Evolutionary conservation across 2,797 vertebrate genomes (phyloP).

Genomic region (Erithacus rubecula): DNA sequence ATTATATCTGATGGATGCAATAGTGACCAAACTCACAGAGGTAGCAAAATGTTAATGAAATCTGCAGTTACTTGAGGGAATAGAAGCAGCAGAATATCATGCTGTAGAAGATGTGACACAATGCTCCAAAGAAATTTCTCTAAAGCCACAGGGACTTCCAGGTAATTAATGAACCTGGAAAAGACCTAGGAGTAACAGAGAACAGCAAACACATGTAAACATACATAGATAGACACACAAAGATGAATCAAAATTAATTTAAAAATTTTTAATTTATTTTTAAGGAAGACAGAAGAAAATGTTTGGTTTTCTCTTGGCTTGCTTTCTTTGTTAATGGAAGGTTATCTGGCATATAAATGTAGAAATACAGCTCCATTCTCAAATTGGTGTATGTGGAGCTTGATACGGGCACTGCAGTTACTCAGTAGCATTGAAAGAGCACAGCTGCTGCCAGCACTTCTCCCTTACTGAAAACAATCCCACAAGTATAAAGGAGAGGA

Average conservation of each 20-base stretch:
- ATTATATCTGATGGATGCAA: neutral
- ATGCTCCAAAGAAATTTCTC: neutral
- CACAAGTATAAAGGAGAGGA: neutral
- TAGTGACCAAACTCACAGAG: neutral
- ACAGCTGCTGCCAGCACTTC: neutral
- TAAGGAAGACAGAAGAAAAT: neutral
- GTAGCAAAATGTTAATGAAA: neutral
- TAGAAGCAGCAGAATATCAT: neutral
- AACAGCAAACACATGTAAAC: neutral
- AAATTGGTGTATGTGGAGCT: neutral
- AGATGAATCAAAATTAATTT: neutral
- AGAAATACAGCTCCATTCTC: neutral
- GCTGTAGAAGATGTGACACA: neutral
- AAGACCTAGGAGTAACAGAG: neutral
- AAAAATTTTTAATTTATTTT: neutral
- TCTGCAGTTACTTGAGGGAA: neutral
- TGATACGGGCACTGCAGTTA: neutral
- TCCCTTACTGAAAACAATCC: neutral
- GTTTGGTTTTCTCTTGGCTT: neutral
- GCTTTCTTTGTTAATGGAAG: neutral
- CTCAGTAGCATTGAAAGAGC: neutral
- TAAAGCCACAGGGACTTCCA: neutral
- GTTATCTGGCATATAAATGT: neutral
- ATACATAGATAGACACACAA: rapidly evolving
- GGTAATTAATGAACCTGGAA: neutral